phyloP scores from a whole-genome alignment of 2,113 vertebrate genomes.

The Malurus elegans region DNA sequence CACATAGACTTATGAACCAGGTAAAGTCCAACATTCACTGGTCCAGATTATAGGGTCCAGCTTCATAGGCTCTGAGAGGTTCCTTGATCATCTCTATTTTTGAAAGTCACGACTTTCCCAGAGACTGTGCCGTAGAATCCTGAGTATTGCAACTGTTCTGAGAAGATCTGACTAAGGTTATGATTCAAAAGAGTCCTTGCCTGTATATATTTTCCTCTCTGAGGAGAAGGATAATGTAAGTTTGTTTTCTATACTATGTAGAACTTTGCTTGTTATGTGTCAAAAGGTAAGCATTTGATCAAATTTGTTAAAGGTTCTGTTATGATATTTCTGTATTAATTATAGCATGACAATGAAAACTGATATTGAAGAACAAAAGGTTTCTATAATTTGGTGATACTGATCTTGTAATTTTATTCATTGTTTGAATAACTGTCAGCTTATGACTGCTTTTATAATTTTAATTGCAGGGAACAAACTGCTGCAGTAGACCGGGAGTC shows the following conservation, averaged over 20 bases:
- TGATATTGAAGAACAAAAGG: not conserved
- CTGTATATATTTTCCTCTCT: not conserved
- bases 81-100: not conserved
- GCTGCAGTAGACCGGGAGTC: not conserved
- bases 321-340: not conserved
- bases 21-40: not conserved
- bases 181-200: not conserved
- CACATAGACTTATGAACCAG: not conserved
- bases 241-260: not conserved
- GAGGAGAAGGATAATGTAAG: not conserved
- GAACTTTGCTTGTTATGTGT: not conserved
- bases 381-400: not conserved
- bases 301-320: not conserved
- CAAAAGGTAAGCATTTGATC: not conserved
- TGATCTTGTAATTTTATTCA: not conserved
- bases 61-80: not conserved
- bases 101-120: not conserved
- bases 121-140: not conserved
- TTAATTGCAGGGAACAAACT: not conserved
- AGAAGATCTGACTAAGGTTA: not conserved
- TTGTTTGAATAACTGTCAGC: not conserved
- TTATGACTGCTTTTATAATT: not conserved
- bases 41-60: not conserved
- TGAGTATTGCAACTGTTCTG: not conserved
- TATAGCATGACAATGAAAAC: not conserved